A percentile compares a stretch with the other conserved stretches of the same genome.
phyloP scores from a whole-genome alignment of 2,888 invertebrate genomes.

The Chrysotoxum bicinctum region DNA sequence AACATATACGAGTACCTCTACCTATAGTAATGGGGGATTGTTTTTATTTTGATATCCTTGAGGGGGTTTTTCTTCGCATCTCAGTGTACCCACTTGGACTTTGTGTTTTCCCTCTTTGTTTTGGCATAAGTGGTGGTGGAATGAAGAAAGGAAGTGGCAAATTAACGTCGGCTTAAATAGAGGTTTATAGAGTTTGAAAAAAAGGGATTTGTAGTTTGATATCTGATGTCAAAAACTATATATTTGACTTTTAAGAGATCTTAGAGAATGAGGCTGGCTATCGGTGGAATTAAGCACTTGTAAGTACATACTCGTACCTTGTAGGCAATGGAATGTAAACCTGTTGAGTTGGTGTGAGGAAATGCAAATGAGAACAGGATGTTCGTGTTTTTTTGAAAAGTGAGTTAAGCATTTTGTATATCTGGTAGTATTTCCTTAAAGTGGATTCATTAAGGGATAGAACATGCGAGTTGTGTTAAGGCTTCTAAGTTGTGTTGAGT shows the following conservation, averaged over 20 bases:
- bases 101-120: slow-evolving; percentile 37
- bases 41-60: slow-evolving; percentile 43
- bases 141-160: slow-evolving; percentile 68
- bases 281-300: slow-evolving; percentile 8
- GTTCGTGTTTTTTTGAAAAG: background rate
- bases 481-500: too few relatives aligned
- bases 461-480: background rate
- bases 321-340: background rate
- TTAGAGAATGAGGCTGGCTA: background rate
- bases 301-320: background rate
- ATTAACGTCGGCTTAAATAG: slow-evolving; percentile 59
- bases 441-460: background rate
- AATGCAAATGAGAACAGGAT: background rate
- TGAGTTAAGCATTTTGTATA: background rate
- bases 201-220: slow-evolving; percentile 27
- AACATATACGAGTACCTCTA: background rate
- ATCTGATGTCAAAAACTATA: slow-evolving; percentile 37
- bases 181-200: slow-evolving; percentile 16
- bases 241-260: slow-evolving; percentile 5
- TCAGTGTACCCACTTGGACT: slow-evolving; percentile 1
- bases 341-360: background rate
- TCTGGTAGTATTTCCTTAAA: background rate
- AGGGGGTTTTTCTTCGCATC: slow-evolving; percentile 5
- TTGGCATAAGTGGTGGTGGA: slow-evolving; percentile 11
- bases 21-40: slow-evolving; percentile 18